Evolutionary conservation across 30 jellyfish, hydroid and myxozoan species (phyloP).

Genomic region (Aurelia sp.): DNA sequence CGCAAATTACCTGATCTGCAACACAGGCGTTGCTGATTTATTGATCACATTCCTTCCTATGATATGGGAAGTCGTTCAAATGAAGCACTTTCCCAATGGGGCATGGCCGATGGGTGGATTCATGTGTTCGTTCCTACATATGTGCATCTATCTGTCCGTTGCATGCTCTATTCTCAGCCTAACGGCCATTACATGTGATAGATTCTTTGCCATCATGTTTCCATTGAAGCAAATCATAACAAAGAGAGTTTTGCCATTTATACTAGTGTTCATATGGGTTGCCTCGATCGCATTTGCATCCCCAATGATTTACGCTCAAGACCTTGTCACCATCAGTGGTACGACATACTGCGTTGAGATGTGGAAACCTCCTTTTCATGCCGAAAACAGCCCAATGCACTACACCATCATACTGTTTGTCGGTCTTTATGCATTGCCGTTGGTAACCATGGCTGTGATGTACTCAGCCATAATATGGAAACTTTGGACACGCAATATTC

Average conservation of each 20-base stretch:
- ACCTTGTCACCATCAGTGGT: slow-evolving; percentile 9
- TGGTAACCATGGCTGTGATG: slow-evolving; percentile 61
- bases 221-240: slow-evolving; percentile 71
- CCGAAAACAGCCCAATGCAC: slow-evolving; percentile 70
- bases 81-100: slow-evolving; percentile 55
- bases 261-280: slow-evolving; percentile 76
- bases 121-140: slow-evolving; percentile 68
- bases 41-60: slow-evolving; percentile 81
- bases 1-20: slow-evolving; percentile 78
- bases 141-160: slow-evolving; percentile 78
- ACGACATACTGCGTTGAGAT: slow-evolving; percentile 63
- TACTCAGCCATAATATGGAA: slow-evolving; percentile 65
- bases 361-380: slow-evolving; percentile 81
- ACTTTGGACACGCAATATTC: slow-evolving; percentile 59
- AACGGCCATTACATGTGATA: slow-evolving; percentile 73
- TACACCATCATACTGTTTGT: slow-evolving; percentile 77
- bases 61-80: slow-evolving; percentile 78
- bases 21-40: slow-evolving; percentile 82
- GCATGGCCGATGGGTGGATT: slow-evolving; percentile 84
- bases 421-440: slow-evolving; percentile 73
- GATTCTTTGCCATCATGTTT: slow-evolving; percentile 77
- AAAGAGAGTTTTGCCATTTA: slow-evolving; percentile 12
- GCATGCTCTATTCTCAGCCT: slow-evolving; percentile 82
- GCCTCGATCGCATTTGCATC: slow-evolving; percentile 75
- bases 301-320: slow-evolving; percentile 79